Percentiles rank a stretch among this genome's conserved stretches.
Evolutionary conservation across 2,888 invertebrate genomes (phyloP).

Genomic region (Carpatolechia fugitivella): DNA sequence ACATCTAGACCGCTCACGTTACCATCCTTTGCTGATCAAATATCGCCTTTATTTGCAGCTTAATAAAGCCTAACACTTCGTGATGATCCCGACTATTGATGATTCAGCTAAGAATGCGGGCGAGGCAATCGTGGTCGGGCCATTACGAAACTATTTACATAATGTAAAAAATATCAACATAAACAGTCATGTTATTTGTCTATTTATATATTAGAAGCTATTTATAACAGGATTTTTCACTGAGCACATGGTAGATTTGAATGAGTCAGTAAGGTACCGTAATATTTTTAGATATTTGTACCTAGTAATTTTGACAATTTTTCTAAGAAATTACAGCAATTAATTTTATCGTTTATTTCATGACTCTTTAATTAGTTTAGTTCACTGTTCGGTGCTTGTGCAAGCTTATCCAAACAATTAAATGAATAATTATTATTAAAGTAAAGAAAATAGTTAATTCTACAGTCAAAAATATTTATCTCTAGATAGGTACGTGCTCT

Average conservation of each 20-base stretch:
- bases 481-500: no score
- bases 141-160: slow-evolving; percentile 13
- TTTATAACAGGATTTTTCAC: background rate
- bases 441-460: no score
- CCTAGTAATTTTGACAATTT: no score
- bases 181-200: background rate
- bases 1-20: background rate
- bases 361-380: no score
- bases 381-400: no score
- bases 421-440: no score
- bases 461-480: no score
- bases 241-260: background rate
- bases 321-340: no score
- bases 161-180: background rate
- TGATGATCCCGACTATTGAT: slow-evolving; percentile 9
- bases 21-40: background rate
- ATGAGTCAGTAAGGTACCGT: background rate
- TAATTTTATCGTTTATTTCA: no score
- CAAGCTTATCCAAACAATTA: no score
- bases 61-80: background rate
- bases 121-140: slow-evolving; percentile 12
- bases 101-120: slow-evolving; percentile 25
- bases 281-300: no score
- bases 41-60: background rate
- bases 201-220: background rate